Evolutionary conservation across 2,888 invertebrate genomes (phyloP).

Genomic region (Panorpa germanica): DNA sequence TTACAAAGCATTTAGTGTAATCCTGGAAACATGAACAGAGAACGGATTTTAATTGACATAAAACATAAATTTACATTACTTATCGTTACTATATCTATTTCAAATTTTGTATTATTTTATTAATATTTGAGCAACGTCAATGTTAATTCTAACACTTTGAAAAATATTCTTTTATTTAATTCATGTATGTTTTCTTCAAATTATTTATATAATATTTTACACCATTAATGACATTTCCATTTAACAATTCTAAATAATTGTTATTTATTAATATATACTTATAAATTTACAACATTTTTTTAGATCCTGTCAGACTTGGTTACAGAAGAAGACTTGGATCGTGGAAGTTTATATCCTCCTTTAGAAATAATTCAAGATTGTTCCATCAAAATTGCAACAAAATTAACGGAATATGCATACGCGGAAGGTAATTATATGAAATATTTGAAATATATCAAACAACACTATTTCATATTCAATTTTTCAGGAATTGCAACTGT

Average conservation of each 20-base stretch:
- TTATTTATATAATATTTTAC: too few relatives aligned
- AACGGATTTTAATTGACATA: too few relatives aligned
- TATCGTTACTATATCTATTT: too few relatives aligned
- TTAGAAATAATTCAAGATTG: slow-evolving; percentile 64
- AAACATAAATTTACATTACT: too few relatives aligned
- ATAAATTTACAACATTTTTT: slow-evolving; percentile 14
- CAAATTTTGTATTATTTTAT: too few relatives aligned
- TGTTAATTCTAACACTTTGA: neutral
- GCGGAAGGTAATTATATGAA: slow-evolving; percentile 33
- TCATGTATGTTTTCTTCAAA: too few relatives aligned
- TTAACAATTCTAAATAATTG: too few relatives aligned
- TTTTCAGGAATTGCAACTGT: slow-evolving; percentile 57
- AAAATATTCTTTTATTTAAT: neutral
- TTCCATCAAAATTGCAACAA: slow-evolving; percentile 71
- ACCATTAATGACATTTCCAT: too few relatives aligned
- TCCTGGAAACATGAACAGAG: too few relatives aligned
- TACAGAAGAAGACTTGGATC: slow-evolving; percentile 55
- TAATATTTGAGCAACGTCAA: too few relatives aligned
- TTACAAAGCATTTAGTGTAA: too few relatives aligned
- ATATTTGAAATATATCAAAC: slow-evolving; percentile 1
- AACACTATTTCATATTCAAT: slow-evolving; percentile 11
- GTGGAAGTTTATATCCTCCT: slow-evolving; percentile 85
- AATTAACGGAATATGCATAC: slow-evolving; percentile 69
- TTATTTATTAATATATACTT: too few relatives aligned
- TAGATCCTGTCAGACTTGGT: slow-evolving; percentile 69